A percentile compares a stretch with the other conserved stretches of the same genome.
These are phyloP conservation scores for Synodontis membranacea DNA, from an alignment of 2,113 vertebrate genomes.

Conservation along the genomic window DNA sequence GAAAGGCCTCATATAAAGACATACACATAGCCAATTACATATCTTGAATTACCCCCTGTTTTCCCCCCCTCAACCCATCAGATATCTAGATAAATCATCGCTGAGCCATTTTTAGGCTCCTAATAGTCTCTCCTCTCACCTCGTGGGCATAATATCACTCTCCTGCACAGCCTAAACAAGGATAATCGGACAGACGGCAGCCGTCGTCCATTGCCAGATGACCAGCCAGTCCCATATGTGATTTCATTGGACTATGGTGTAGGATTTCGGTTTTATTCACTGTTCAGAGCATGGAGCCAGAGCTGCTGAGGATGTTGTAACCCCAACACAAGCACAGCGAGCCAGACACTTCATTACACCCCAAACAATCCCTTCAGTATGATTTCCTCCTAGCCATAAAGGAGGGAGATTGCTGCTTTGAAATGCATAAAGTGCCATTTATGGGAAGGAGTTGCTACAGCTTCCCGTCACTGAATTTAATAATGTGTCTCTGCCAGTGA, in stretches of 20 bases:
- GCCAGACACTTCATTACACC: slow-evolving; percentile 51
- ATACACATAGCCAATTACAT: not conserved
- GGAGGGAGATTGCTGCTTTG: slow-evolving; percentile 48
- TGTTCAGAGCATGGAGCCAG: slow-evolving; percentile 64
- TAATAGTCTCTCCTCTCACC: slow-evolving; percentile 48
- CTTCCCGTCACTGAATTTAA: slow-evolving; percentile 50
- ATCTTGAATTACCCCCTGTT: not conserved
- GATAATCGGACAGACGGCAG: slow-evolving; percentile 69
- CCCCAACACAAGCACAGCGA: slow-evolving; percentile 36
- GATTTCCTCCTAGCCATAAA: slow-evolving; percentile 45
- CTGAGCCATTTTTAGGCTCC: not conserved
- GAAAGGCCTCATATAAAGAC: slow-evolving; percentile 2
- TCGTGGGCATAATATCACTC: slow-evolving; percentile 62
- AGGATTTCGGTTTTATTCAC: slow-evolving; percentile 69
- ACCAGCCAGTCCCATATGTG: slow-evolving; percentile 57
- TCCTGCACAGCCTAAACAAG: slow-evolving; percentile 65
- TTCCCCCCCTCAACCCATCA: not conserved
- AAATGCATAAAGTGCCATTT: slow-evolving; percentile 61
- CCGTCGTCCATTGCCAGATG: slow-evolving; percentile 49
- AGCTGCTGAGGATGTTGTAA: slow-evolving; percentile 68
- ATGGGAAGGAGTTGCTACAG: slow-evolving; percentile 52
- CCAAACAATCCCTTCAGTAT: slow-evolving; percentile 40
- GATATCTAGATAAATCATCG: slow-evolving; percentile 2
- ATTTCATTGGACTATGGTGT: slow-evolving; percentile 46
- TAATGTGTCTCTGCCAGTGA: slow-evolving; percentile 47